Base-by-base conservation (phyloP, 2,113 vertebrate genomes). In the Nanorana parkeri region DNA sequence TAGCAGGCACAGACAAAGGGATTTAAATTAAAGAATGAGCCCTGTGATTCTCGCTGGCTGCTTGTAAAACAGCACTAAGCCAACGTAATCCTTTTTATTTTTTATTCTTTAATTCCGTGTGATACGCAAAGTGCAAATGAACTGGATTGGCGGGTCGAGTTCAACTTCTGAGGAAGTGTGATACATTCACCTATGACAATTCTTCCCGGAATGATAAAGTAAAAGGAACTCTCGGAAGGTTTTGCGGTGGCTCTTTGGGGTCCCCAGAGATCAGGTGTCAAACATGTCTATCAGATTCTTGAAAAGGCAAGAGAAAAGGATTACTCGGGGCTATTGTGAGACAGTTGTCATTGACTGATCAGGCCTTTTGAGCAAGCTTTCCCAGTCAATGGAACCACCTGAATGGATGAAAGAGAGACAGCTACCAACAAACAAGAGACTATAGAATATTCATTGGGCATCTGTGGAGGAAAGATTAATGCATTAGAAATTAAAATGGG, bases 401-500 rank as follows among this genome's bases (percentile, higher is more conserved):
- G 96, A 98, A 98, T 97, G 95, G 96, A 98, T 97, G 96, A 98
- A 99, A 97, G 95, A 93, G 94, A 95, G 96, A 96, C 97, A 92
- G 96, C 94, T 96, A 92, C 95, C 85, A 93, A 98, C 96, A 98
- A 98, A 98, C 98, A 97, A 97, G 96, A 94, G 96, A 95, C 94
- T 92, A 92, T 92, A 92, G 97, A 99, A 99, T 99, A 99, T 99
- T 99, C 98, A 99, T 99, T 96, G 95, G 95, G 95, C 96, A 97
- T 97, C 97, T 99, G 97, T 87, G 92, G 95, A 93, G 93, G 93
- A 94, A 97, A 99, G 98, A 99, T 99, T 99, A 99, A 99, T 99
- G 97, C 96, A 98, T 99, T 98, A 98, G 96, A 99, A 99, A 99
- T 99, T 99, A 98, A 99, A 99, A 99, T 99, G 95, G 96, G 96